Evolutionary conservation across 2,888 invertebrate species (phyloP).

Genomic region (Cataglyphis cursor): DNA sequence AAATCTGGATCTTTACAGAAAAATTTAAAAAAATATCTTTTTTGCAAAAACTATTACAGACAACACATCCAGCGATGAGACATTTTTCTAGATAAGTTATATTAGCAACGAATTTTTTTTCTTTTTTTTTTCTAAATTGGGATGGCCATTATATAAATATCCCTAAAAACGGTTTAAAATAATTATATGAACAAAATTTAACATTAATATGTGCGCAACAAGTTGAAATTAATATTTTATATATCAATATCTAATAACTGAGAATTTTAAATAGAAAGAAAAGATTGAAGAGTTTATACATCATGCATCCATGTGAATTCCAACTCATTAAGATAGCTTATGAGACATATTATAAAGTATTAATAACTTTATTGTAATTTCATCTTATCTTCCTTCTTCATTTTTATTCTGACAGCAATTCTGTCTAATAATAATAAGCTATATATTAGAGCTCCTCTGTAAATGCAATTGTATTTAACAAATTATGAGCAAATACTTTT

Average conservation of each 20-base stretch:
- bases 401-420: conserved; percentile 35
- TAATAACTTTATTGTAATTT: conserved; percentile 45
- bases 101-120: conserved; percentile 35
- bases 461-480: conserved; percentile 76
- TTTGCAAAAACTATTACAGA: conserved; percentile 14
- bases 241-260: conserved; percentile 38
- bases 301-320: conserved; percentile 30
- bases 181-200: conserved; percentile 31
- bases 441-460: conserved; percentile 62
- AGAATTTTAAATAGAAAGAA: conserved; percentile 22
- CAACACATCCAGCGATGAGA: conserved; percentile 1
- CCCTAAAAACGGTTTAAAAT: conserved; percentile 33
- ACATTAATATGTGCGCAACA: conserved; percentile 32
- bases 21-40: conserved; percentile 15
- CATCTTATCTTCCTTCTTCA: conserved; percentile 43
- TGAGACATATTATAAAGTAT: conserved; percentile 35
- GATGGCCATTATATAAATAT: conserved; percentile 41
- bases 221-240: conserved; percentile 25
- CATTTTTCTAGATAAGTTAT: conserved; percentile 12
- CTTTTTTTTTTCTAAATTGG: conserved; percentile 26
- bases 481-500: conserved; percentile 73
- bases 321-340: conserved; percentile 35
- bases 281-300: conserved; percentile 14
- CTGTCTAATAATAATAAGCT: conserved; percentile 51
- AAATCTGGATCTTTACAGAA: conserved; percentile 50